Evolutionary conservation across 2,888 invertebrate genomes (phyloP), one percentile per base, ranked within the genome.

Genomic region (Trachelus iudaicus): DNA sequence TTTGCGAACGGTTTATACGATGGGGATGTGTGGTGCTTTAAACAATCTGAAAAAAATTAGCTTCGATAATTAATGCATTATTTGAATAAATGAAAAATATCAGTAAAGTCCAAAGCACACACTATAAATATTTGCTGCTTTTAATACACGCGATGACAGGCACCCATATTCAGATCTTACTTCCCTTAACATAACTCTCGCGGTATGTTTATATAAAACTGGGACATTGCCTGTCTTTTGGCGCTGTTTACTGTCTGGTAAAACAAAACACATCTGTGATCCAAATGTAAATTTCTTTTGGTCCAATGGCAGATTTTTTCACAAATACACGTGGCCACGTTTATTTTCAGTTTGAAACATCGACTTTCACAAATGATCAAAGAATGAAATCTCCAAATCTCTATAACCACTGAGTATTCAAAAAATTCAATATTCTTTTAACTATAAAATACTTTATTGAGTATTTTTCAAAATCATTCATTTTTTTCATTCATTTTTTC

Each of bases 81-180:
- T 76, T 78, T 37, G 75, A 35, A 73, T n/a, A 4, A 6, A 6
- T 23, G 68, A 76, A 68, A 30, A 76, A 73, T 78, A 31, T 34
- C 33, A 35, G 15, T 78, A 69, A 78, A 76, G 76, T 34, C n/a
- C n/a, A 71, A 73, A 75, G 68, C 68, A 30, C 73, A 73, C 73
- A 4, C 69, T 34, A 35, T 78, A 78, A 78, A 78, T 78, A 78
- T 78, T 78, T 78, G 69, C 56, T 75, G 56, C 68, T 35, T 31
- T 75, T 75, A 78, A 78, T 78, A 75, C 56, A 78, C 23, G 35
- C 56, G 78, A 71, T 35, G 78, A 78, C 78, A 76, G 75, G 69
- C 68, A 75, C 73, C 40, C 78, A 76, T 76, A 73, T 78, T 78
- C 73, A 75, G 31, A 76, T 78, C 76, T 78, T 76, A 34, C 71